Evolutionary conservation across 2,113 vertebrate species (phyloP), one percentile per base, ranked within the genome.

Genomic region (Ovibos moschatus): DNA sequence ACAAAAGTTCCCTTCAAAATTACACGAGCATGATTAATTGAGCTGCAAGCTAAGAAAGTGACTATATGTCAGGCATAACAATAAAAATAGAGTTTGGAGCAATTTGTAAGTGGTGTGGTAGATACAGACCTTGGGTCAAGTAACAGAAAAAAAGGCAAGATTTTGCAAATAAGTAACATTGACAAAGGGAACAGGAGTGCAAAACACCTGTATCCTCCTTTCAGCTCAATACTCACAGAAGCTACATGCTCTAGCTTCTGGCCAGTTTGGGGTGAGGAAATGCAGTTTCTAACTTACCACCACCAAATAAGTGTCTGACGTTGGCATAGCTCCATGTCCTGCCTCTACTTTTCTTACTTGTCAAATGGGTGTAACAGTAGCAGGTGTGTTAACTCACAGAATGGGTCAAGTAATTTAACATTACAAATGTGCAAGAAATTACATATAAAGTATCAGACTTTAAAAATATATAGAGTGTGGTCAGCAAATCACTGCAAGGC

Each of bases 1-100:
- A 89, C 33, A 84, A 60, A 90, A 60, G 43, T 84, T 81, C 23
- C 58, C 79, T 91, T 93, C 62, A 84, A 74, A 91, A 95, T 90
- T 87, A 93, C 36, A 87, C 19, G 27, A 60, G 83, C 43, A 91
- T 57, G 87, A 97, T 89, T 95, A 96, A 71, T 82, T 55, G 27
- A 96, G 50, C 11, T 87, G 27, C 33, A 92, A 86, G 43, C 76
- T 71, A 88, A 74, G 78, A 86, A 88, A 95, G 4, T 60, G 79
- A 87, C 8, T 45, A 2, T 36, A 23, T 81, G 30, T 96, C 74
- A 81, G 53, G 89, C 96, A n/a, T 90, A 94, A 96, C 84, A 95
- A 78, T 76, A 96, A 96, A 89, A 96, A 64, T 13, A 87, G 60
- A 95, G 7, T 47, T 36, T 74, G 76, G 40, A 89, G 71, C 33